A percentile compares a stretch with the other conserved stretches of the same genome.
These are phyloP conservation scores for Lasioglossum vierecki DNA, from an alignment of 2,888 invertebrate genomes.

Conservation along the genomic window DNA sequence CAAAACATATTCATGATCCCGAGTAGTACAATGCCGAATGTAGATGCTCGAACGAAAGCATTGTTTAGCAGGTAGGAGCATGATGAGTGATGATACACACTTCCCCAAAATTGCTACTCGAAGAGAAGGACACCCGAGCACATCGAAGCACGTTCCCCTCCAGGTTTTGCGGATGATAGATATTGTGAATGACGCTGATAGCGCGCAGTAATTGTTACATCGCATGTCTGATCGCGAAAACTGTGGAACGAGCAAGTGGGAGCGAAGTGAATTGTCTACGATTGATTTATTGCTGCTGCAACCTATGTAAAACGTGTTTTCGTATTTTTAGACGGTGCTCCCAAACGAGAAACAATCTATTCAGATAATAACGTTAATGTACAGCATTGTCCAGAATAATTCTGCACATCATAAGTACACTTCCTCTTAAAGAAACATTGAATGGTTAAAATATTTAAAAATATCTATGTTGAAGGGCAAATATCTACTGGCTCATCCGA, in stretches of 20 bases:
- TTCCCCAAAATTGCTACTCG: slow-evolving; percentile 66
- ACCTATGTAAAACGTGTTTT: slow-evolving; percentile 71
- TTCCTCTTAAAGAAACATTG: not conserved
- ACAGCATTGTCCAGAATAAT: not conserved
- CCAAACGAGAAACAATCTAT: not conserved
- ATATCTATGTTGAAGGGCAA: not conserved
- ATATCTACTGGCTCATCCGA: not conserved
- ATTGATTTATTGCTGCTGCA: slow-evolving; percentile 78
- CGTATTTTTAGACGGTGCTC: slow-evolving; percentile 39
- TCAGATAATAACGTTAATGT: not conserved
- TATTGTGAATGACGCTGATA: slow-evolving; percentile 73
- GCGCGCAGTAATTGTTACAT: slow-evolving; percentile 80
- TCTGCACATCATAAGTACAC: not conserved
- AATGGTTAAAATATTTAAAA: not conserved
- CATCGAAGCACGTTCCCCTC: slow-evolving; percentile 63
- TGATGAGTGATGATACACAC: slow-evolving; percentile 50
- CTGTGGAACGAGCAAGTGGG: slow-evolving; percentile 60
- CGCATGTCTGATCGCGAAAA: slow-evolving; percentile 79
- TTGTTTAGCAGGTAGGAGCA: slow-evolving; percentile 32
- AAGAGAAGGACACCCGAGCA: slow-evolving; percentile 57
- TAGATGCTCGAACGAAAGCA: slow-evolving; percentile 34
- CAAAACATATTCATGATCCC: slow-evolving; percentile 6
- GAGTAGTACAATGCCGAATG: slow-evolving; percentile 25
- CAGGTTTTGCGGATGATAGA: slow-evolving; percentile 69
- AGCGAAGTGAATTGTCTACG: slow-evolving; percentile 69